Evolutionary conservation across 2,797 vertebrate genomes (phyloP).

Genomic region (Tympanoctomys barrerae): DNA sequence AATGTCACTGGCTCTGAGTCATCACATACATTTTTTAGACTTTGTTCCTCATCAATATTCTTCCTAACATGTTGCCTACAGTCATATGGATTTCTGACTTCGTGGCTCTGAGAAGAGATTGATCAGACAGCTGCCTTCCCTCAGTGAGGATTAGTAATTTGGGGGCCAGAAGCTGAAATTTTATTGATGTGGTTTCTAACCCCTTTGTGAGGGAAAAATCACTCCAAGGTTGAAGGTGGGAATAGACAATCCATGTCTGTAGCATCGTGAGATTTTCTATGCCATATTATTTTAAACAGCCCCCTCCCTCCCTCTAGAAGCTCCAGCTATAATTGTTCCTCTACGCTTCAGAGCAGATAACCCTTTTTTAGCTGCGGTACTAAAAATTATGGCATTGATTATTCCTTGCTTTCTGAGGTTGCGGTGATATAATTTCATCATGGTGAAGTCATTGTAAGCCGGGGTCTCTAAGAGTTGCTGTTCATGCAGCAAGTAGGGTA

Average conservation of each 20-base stretch:
- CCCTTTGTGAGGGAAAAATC: slow-evolving; percentile 50
- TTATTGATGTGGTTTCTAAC: slow-evolving; percentile 18
- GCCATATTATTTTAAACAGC: background rate
- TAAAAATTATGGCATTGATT: slow-evolving; percentile 40
- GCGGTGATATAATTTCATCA: background rate
- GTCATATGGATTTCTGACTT: slow-evolving; percentile 35
- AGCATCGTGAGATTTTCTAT: background rate
- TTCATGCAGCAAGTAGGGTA: background rate
- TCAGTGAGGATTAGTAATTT: slow-evolving; percentile 57
- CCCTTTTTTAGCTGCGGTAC: slow-evolving; percentile 41
- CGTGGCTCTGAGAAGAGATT: slow-evolving; percentile 31
- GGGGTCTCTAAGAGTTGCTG: background rate
- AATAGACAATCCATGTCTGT: slow-evolving; percentile 39
- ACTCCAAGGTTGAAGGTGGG: slow-evolving; percentile 55
- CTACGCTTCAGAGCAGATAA: background rate
- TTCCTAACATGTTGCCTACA: background rate
- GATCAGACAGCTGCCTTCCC: background rate
- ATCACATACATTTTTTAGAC: slow-evolving; percentile 24
- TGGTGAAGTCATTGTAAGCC: background rate
- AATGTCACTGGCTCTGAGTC: background rate
- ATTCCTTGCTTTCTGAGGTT: slow-evolving; percentile 23
- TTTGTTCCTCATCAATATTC: background rate
- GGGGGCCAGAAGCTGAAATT: background rate
- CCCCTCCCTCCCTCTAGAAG: background rate
- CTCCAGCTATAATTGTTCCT: background rate